Evolutionary conservation across 2,888 invertebrate species (phyloP), one percentile per base, ranked within the genome.

Genomic region (Tachina fera): DNA sequence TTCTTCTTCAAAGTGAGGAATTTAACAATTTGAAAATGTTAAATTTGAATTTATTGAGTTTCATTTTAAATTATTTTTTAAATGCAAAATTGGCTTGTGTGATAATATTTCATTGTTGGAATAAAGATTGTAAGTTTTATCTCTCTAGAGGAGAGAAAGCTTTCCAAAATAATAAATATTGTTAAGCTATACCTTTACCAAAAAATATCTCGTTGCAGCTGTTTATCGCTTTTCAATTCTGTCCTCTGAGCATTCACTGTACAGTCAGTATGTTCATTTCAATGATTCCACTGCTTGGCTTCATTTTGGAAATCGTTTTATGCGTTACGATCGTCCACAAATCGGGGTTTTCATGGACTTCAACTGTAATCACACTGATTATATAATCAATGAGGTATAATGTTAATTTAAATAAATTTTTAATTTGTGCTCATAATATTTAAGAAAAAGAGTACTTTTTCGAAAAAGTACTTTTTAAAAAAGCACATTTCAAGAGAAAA

Each of bases 101-200:
- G 1, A 85, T 89, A 0, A 78, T 91, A 16, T 90, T 92, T 83
- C 90, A 91, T 78, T 92, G 92, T 61, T 92, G 91, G 91, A 72
- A 86, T 67, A 14, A 68, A 53, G 63, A 87, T 80, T 88, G 92
- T 91, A 74, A 86, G 86, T 75, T 63, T 63, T 13, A 51, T 60
- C 14, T 39, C 41, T 4, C 43, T n/a, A 39, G n/a, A 9, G 13
- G 22, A 58, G 11, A 4, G 31, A 31, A 14, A 22, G 22, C n/a
- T 51, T 51, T 51, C 0, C 8, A n/a, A 1, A n/a, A n/a, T 9
- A n/a, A 16, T 51, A 16, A 8, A 6, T 5, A 2, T 22, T 4
- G 31, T 19, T 51, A 60, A 60, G 22, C n/a, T 19, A 14, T 43
- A 63, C 43, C 47, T 47, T n/a, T 3, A 3, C n/a, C 11, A n/a